Base-by-base conservation (phyloP, 2,113 vertebrate species). In the Halichoeres trimaculatus region DNA sequence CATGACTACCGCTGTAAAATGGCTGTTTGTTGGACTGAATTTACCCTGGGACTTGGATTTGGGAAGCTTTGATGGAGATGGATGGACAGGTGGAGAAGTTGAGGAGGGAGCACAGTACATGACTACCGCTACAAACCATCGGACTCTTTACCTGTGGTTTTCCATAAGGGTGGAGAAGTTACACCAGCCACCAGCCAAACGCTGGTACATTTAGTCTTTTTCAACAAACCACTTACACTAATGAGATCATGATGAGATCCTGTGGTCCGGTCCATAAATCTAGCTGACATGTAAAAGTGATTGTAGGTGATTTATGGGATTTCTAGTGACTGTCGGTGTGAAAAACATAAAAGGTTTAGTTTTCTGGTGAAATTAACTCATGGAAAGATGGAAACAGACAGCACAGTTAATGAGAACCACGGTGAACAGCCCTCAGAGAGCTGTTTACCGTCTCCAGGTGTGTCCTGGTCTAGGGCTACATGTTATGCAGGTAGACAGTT, bases 1-100 rank as follows among this genome's bases (percentile, higher is more conserved):
- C 79, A 87, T 47, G 75, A 83, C 81, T 81, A 78, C 84, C 54
- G 80, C 80, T 87, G 81, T 88, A 88, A 90, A 56, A 84, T 79
- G 89, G 69, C 86, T 80, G 65, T 88, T 76, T 80, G 75, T 84
- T 76, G 72, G 86, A 89, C 88, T 85, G 69, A 83, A 86, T 74
- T 88, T 64, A 84, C 73, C 78, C 70, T 61, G 69, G 73, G 82
- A 76, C 72, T 77, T 70, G 70, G 62, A 61, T 64, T 79, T 53
- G 67, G 74, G 84, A 73, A 57, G 53, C 50, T 64, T 66, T 64
- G 76, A 76, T 30, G 48, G 54, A 73, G 61, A 43, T 34, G 70
- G 60, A 48, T 0, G 38, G 40, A 26, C 58, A 45, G 64, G 48
- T 26, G 51, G 61, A 16, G 0, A 40, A 13, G 51, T n/a, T 41